Evolutionary conservation across 1,140 invertebrate species (phyloP), one percentile per base, ranked within the genome.

Genomic region (Drosophila serrata): DNA sequence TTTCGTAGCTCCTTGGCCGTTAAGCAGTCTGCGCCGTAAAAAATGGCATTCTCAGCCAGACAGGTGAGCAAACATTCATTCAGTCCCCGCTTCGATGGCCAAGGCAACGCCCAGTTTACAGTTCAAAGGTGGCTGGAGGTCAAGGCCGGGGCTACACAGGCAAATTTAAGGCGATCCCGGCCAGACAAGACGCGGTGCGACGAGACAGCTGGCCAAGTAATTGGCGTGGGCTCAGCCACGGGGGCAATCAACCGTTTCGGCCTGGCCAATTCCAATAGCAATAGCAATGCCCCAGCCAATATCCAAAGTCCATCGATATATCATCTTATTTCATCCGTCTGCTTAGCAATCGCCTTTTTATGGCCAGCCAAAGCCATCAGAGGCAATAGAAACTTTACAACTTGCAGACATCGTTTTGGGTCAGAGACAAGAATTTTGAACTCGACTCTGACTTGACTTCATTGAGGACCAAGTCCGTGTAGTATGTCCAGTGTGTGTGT

Each of bases 81-180:
- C 29, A 37, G 39, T 63, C n/a, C 24, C 39, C 29, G 15, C 37
- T 45, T 19, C 4, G 31, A 43, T 65, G 62, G 68, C 49, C 58
- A 60, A 65, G 60, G 51, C 56, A 64, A 78, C 64, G 75, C 58
- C 55, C 43, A 76, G 59, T 43, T 63, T 60, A 42, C 53, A 84
- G 81, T 81, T 85, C 81, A 85, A 85, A 85, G 81, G 81, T 85
- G 60, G 22, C 73, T 37, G 22, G 33, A 60, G 79, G 75, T 82
- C 79, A 86, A 85, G 82, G 81, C 67, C 81, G 62, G 8, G 40
- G 22, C 48, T n/a, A 17, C 48, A 39, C 42, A 39, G 13, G 27
- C 49, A 46, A 72, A 70, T 59, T 40, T 13, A 31, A 72, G 67
- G 29, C 43, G 33, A 70, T 70, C 29, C 33, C 11, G 8, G 49